Evolutionary conservation across 2,888 invertebrate species (phyloP), one percentile per base, ranked within the genome.

Genomic region (Sinodicranocentrus sp.): DNA sequence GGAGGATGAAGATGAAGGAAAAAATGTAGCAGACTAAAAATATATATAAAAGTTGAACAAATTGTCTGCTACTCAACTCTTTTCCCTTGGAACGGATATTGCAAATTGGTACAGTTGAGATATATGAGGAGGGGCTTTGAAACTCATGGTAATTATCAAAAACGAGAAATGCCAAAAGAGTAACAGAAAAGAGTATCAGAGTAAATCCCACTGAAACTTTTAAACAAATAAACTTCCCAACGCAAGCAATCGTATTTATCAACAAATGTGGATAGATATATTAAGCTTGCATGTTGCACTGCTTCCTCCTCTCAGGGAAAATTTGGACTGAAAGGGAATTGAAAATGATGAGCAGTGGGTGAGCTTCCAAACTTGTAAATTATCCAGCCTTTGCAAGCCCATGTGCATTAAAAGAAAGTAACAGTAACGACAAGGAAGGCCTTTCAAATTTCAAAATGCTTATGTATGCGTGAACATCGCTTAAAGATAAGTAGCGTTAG

Each of bases 81-180:
- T 44, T 25, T 19, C 43, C 1, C 59, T 44, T 44, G 2, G 25
- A 61, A 39, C 23, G 57, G 19, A 33, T 72, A 43, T 33, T 39
- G 33, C 61, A 61, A 61, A 61, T 25, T 28, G 61, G 5, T 3
- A 33, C 3, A 6, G 33, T 33, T 6, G 3, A 6, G 33, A 33
- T 3, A 6, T 33, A 3, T 21, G 57, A 23, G 21, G 57, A 23
- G 25, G 57, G 2, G 10, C 21, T 61, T 73, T 73, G 43, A 73
- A 73, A 73, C 54, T 59, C 73, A 73, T 73, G 61, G 73, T 73
- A 73, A 73, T 73, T 73, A 73, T 73, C 73, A 73, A 73, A 59
- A 73, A 48, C 33, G 10, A 33, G 33, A 33, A n/a, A n/a, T n/a
- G n/a, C n/a, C n/a, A n/a, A n/a, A n/a, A n/a, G n/a, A n/a, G n/a